Conservation (phyloP, 2,797 vertebrate species). For the Coracias cyanogaster region DNA sequence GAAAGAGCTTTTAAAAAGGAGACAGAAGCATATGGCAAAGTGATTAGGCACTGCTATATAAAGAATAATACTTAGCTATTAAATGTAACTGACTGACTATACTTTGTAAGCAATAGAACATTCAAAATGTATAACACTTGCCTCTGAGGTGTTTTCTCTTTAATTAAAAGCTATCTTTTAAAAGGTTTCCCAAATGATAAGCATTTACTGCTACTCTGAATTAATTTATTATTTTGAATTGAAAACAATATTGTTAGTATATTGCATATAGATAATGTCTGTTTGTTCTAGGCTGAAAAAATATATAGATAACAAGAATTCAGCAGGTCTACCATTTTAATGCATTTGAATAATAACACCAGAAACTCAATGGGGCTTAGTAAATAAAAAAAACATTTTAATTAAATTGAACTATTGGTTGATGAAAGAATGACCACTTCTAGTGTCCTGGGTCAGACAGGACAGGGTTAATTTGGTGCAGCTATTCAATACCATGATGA, state of each 20-base stretch:
- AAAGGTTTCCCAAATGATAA: neutral
- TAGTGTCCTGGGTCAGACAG: no score
- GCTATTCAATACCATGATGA: no score
- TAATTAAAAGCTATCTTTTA: neutral
- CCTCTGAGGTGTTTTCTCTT: neutral
- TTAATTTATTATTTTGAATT: neutral
- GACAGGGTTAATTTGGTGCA: no score
- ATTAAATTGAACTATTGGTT: neutral
- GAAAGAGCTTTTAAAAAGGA: neutral
- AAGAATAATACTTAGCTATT: neutral
- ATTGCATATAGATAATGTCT: neutral
- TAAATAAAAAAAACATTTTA: neutral
- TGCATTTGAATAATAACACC: neutral
- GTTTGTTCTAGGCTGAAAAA: neutral
- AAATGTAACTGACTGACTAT: neutral
- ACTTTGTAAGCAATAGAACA: neutral
- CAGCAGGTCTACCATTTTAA: neutral
- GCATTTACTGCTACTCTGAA: neutral
- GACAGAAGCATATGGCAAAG: neutral
- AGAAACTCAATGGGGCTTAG: neutral
- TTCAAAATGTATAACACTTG: neutral
- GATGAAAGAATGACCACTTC: neutral
- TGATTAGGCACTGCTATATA: neutral
- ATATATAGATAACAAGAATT: neutral
- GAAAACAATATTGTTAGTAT: neutral